Conservation (phyloP, 2,797 vertebrate genomes). For the Esox lucius region DNA sequence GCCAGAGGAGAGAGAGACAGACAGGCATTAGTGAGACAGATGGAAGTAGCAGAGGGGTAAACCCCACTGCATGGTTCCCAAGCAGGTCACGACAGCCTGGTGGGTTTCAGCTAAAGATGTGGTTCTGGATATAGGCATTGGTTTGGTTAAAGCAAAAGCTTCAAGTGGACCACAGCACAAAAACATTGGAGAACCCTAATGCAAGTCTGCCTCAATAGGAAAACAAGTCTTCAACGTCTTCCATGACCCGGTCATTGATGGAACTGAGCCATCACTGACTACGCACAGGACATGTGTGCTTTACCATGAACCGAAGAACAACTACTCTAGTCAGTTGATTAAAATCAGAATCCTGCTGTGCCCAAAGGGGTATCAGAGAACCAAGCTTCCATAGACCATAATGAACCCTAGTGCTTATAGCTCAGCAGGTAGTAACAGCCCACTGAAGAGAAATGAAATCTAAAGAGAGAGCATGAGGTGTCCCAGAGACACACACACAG, state of each 20-base stretch:
- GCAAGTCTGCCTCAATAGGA: not conserved
- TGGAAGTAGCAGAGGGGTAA: conserved; percentile 64
- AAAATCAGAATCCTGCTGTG: not conserved
- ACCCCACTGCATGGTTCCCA: conserved; percentile 51
- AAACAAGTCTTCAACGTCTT: conserved; percentile 35
- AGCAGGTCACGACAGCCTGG: conserved; percentile 34
- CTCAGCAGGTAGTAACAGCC: not conserved
- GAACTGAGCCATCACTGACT: conserved; percentile 12
- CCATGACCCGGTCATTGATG: conserved; percentile 45
- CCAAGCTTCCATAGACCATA: not conserved
- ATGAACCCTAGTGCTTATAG: not conserved
- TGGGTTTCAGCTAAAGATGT: conserved; percentile 15
- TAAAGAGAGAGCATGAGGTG: not conserved
- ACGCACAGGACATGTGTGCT: conserved; percentile 9
- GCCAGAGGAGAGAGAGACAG: conserved; percentile 79
- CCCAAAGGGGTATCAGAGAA: not conserved
- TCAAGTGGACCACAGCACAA: not conserved
- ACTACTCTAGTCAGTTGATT: not conserved
- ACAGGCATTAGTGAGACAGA: conserved; percentile 76
- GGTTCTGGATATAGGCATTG: not conserved
- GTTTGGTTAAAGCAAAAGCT: not conserved
- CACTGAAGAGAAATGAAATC: not conserved
- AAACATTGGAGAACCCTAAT: not conserved
- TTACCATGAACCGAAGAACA: not conserved
- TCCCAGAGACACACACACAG: not conserved